Base-by-base conservation (phyloP, 1,140 invertebrate genomes). In the Brachystomella parvula region DNA sequence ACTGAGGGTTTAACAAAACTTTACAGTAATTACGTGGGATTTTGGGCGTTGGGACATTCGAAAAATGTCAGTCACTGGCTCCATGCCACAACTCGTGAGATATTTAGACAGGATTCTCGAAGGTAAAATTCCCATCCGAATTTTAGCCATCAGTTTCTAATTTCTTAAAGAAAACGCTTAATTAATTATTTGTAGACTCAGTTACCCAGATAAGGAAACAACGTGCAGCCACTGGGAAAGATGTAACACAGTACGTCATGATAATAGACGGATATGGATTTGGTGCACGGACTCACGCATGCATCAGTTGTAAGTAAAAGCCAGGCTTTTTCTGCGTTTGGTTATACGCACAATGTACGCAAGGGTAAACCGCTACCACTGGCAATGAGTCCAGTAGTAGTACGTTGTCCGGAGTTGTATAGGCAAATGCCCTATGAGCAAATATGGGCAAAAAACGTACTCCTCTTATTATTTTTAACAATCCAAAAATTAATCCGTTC, bases 161-260 rank as follows among this genome's bases (percentile, higher is more conserved):
- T 53, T 53, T 9, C 6, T 6, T 53, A 53, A n/a, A n/a, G n/a
- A n/a, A n/a, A n/a, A n/a, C n/a, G n/a, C 24, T 24, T 24, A 53
- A 53, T 53, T 9, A 24, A 9, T 15, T 24, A 17, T 19, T 24
- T 53, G 12, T 24, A 53, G 49, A 53, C 24, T 12, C 49, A 9
- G 24, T 26, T 15, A 15, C 49, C 6, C 12, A 53, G 24, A 24
- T 53, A 19, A 9, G 49, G 24, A 24, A 53, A 24, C 49, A 53
- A 53, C 12, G 49, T 6, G 24, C 6, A 6, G 6, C 9, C 12
- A 53, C 49, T 6, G 49, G 49, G 24, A 53, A 53, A 53, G 49
- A 53, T 53, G 49, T 53, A 24, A 53, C 49, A 15, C 49, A 53
- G 49, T 53, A 53, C 21, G 49, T 53, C 49, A 53, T 53, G 49